Conservation (phyloP, 2,113 vertebrate genomes). For the Pipa parva region DNA sequence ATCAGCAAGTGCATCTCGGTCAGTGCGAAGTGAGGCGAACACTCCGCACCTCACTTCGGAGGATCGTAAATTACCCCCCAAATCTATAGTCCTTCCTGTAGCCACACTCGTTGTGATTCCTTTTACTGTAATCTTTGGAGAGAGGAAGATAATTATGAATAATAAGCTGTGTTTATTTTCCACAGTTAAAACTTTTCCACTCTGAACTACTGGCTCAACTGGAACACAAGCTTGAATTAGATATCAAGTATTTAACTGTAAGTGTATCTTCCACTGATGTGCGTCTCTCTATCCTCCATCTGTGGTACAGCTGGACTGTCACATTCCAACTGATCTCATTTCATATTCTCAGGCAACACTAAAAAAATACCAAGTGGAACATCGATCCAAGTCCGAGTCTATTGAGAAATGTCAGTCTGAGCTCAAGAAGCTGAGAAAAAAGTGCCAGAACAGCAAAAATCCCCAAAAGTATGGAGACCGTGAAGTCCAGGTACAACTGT, state of each 20-base stretch:
- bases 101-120: no score
- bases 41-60: no score
- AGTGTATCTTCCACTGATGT: conserved; percentile 35
- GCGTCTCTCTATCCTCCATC: background rate
- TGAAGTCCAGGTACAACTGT: conserved; percentile 70
- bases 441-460: conserved; percentile 74
- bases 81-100: no score
- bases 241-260: conserved; percentile 76
- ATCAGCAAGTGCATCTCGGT: no score
- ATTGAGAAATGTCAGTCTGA: conserved; percentile 77
- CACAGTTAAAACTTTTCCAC: conserved; percentile 76
- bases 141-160: no score
- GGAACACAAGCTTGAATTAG: conserved; percentile 77
- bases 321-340: conserved; percentile 17
- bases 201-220: conserved; percentile 76
- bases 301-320: conserved; percentile 8
- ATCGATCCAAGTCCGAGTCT: conserved; percentile 69
- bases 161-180: no score
- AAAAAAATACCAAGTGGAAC: conserved; percentile 77
- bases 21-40: no score
- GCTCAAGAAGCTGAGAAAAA: conserved; percentile 77
- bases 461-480: conserved; percentile 79
- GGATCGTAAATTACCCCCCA: background rate
- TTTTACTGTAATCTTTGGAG: no score
- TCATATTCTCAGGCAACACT: conserved; percentile 64